Base-by-base conservation (phyloP, 2,888 invertebrate genomes). In the Caenorhabditis sinica region DNA sequence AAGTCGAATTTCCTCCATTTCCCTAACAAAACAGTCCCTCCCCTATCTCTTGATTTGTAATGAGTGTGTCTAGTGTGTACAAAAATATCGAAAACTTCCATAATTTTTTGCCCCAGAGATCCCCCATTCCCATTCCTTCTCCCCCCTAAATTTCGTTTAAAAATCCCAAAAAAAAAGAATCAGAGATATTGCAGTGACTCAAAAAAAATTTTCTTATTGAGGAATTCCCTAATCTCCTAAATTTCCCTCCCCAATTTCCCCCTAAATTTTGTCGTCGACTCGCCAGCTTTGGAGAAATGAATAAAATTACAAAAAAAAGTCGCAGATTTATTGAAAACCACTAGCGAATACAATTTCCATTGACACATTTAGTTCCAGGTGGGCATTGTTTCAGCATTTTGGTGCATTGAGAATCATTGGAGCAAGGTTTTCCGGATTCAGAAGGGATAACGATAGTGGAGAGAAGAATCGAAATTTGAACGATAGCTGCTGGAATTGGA, bases 21-120 rank as follows among this genome's bases (percentile, higher is more conserved):
- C 45, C 28, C 25, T 45, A 20, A 45, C n/a, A 25, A 15, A 28
- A 30, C 23, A 33, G 49, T 68, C 51, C 33, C 15, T 45, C 13
- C 45, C n/a, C 11, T 15, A 13, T 56, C n/a, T 45, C 43, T 43
- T 5, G 11, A 23, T 25, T 43, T n/a, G 60, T 72, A 40, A 30
- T 72, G 58, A 45, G 23, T 60, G 45, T 30, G 60, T 58, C 51
- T 68, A 23, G 53, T 33, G 69, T 71, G 71, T 71, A 71, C 71
- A 71, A 71, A 71, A 69, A 25, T 30, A 9, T 30, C 53, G 20
- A 33, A 23, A 17, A 36, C 9, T 36, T 66, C 30, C 49, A 51
- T 68, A 23, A 51, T 72, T 72, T 69, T 56, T 60, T 45, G 45
- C 72, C 72, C 49, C 40, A 40, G 4, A 43, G 45, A 60, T 53